Conservation (phyloP, 2,797 vertebrate genomes). For the Psittacula derbiana region DNA sequence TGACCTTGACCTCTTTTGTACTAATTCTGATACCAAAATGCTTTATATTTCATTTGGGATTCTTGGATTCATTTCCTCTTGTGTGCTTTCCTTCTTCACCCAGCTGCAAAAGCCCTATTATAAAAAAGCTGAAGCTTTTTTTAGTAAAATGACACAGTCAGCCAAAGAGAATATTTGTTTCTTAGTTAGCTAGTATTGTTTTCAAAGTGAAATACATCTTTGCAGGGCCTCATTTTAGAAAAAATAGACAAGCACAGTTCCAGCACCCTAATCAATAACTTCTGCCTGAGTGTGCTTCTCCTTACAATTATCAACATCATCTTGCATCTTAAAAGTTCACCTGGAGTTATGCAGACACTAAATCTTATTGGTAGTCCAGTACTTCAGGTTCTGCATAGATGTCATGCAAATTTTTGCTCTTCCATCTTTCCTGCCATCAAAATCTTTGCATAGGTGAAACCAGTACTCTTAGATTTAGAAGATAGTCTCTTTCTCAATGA, state of each 20-base stretch:
- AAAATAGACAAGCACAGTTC: neutral
- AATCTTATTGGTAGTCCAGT: neutral
- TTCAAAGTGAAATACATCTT: neutral
- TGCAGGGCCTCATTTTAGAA: neutral
- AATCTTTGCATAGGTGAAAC: neutral
- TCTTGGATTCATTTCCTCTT: slow-evolving; percentile 34
- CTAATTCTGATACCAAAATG: slow-evolving; percentile 41
- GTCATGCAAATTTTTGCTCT: neutral
- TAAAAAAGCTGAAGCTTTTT: neutral
- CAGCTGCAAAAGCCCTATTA: neutral
- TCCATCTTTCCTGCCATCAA: neutral
- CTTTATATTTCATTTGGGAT: slow-evolving; percentile 19
- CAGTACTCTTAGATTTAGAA: neutral
- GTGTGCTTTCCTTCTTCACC: slow-evolving; percentile 15
- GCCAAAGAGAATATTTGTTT: neutral
- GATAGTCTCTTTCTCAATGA: neutral
- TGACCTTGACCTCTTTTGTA: slow-evolving; percentile 32
- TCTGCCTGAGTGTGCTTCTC: neutral
- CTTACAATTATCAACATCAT: neutral
- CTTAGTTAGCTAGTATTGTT: neutral
- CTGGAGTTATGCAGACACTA: neutral
- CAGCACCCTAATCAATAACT: neutral
- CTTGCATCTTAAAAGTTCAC: neutral
- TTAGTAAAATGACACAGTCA: neutral
- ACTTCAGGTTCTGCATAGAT: neutral